Evolutionary conservation across 2,888 invertebrate species (phyloP).

Genomic region (Argyresthia albistria): DNA sequence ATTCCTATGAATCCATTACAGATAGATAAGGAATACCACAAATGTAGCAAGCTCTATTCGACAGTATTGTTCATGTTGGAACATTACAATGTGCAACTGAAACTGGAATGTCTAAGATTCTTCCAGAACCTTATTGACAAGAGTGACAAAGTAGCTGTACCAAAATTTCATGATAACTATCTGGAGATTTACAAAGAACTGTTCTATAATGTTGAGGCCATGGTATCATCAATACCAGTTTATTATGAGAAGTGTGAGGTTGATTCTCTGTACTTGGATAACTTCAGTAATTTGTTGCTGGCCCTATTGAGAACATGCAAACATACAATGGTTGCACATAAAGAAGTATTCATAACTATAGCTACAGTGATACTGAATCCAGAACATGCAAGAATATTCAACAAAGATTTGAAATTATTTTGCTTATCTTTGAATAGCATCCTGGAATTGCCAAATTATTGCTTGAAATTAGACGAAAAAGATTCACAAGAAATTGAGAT

Average conservation of each 20-base stretch:
- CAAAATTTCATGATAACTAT: slow-evolving; percentile 30
- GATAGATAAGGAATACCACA: slow-evolving; percentile 22
- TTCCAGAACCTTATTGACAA: slow-evolving; percentile 41
- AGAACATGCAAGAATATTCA: slow-evolving; percentile 27
- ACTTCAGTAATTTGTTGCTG: slow-evolving; percentile 27
- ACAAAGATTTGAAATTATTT: slow-evolving; percentile 26
- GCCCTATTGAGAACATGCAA: slow-evolving; percentile 26
- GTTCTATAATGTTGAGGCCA: slow-evolving; percentile 29
- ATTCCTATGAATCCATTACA: slow-evolving; percentile 39
- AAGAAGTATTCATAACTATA: slow-evolving; percentile 28
- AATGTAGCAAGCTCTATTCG: slow-evolving; percentile 27
- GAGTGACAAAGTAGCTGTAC: slow-evolving; percentile 30
- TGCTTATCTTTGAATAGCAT: background rate
- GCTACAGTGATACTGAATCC: slow-evolving; percentile 31
- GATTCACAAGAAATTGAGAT: background rate
- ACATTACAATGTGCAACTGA: slow-evolving; percentile 44
- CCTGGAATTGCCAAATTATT: slow-evolving; percentile 16
- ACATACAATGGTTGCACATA: slow-evolving; percentile 15
- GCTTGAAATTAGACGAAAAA: background rate
- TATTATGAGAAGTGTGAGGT: slow-evolving; percentile 45
- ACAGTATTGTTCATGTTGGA: slow-evolving; percentile 39
- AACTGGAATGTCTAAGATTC: slow-evolving; percentile 40
- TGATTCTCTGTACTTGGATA: slow-evolving; percentile 25
- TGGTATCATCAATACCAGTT: slow-evolving; percentile 32
- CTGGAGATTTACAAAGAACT: slow-evolving; percentile 29